phyloP scores from a whole-genome alignment of 35 echinoderm and acorn worm species.

The Diadema setosum region DNA sequence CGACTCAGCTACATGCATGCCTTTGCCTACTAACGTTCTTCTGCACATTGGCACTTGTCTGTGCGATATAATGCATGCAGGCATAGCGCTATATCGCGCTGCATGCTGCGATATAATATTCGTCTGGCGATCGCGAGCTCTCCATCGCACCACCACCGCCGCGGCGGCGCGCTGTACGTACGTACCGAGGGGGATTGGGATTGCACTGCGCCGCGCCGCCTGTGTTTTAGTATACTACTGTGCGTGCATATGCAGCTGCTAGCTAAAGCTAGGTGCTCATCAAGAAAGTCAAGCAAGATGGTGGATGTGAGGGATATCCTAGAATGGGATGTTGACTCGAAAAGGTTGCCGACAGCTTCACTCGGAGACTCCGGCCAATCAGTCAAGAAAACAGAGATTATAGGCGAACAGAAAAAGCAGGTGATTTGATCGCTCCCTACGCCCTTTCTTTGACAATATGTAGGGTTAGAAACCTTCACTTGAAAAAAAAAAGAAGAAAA shows the following conservation, averaged over 20 bases:
- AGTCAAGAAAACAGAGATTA: conserved; percentile 65
- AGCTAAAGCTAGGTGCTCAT: neutral
- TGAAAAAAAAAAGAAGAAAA: neutral
- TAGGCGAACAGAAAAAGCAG: conserved; percentile 57
- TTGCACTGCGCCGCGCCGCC: too few relatives aligned
- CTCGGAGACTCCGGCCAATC: conserved; percentile 6
- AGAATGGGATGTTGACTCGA: conserved; percentile 79
- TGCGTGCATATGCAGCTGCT: neutral
- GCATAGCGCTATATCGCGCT: too few relatives aligned
- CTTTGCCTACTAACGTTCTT: too few relatives aligned
- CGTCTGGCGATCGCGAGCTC: neutral
- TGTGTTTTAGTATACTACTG: too few relatives aligned
- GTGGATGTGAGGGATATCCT: conserved; percentile 82
- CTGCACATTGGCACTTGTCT: too few relatives aligned
- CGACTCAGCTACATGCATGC: too few relatives aligned
- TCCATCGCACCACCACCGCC: neutral
- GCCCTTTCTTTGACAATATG: too few relatives aligned
- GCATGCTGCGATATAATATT: neutral
- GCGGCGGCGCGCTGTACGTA: neutral
- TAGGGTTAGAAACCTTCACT: too few relatives aligned
- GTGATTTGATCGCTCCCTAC: too few relatives aligned
- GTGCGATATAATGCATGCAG: too few relatives aligned
- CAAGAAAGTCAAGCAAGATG: neutral
- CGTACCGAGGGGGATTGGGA: neutral
- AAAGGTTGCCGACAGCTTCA: conserved; percentile 27